A percentile compares a stretch with the other conserved stretches of the same genome.
Evolutionary conservation across 1,140 invertebrate genomes (phyloP).

Genomic region (Dufourea novaeangliae): DNA sequence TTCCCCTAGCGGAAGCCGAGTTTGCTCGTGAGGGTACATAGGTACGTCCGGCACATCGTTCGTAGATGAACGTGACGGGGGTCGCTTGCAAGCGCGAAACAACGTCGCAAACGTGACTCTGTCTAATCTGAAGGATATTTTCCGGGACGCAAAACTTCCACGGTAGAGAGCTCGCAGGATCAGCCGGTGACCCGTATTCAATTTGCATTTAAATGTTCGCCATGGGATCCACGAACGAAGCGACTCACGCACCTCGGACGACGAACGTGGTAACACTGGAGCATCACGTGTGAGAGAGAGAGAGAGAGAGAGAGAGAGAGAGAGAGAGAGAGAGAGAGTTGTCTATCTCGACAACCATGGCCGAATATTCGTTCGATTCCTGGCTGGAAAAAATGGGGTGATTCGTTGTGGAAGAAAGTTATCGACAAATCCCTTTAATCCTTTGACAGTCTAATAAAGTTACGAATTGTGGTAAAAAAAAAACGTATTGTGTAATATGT

Average conservation of each 20-base stretch:
- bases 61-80: not conserved
- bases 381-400: too few relatives aligned
- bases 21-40: too few relatives aligned
- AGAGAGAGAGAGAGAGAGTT: too few relatives aligned
- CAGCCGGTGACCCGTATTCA: not conserved
- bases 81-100: not conserved
- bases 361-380: too few relatives aligned
- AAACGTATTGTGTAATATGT: too few relatives aligned
- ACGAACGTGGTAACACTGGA: constrained; percentile 3
- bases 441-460: too few relatives aligned
- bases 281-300: too few relatives aligned
- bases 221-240: not conserved
- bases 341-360: not conserved
- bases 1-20: too few relatives aligned
- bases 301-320: too few relatives aligned
- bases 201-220: constrained; percentile 2
- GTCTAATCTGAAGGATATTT: constrained; percentile 3
- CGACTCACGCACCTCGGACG: constrained; percentile 2
- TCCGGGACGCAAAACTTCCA: constrained; percentile 1
- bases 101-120: not conserved
- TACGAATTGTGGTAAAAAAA: too few relatives aligned
- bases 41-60: not conserved
- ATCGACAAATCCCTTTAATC: too few relatives aligned
- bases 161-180: not conserved
- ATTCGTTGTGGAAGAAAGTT: too few relatives aligned